Evolutionary conservation across 2,888 invertebrate species (phyloP).

Genomic region (Trichacis sp.): DNA sequence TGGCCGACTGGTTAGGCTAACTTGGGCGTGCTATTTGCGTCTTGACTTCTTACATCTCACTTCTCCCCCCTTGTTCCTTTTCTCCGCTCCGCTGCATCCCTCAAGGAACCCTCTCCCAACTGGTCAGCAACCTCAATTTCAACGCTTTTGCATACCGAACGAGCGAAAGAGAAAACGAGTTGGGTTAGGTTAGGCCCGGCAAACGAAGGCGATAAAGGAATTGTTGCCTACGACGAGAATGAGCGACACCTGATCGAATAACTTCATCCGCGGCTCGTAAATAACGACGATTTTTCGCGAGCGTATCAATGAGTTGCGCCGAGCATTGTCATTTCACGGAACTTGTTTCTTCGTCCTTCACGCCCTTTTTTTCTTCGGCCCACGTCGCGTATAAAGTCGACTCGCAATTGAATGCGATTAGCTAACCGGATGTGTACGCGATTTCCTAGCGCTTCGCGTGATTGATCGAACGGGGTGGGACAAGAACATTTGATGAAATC

Average conservation of each 20-base stretch:
- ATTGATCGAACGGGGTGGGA: too few species aligned
- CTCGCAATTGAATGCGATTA: neutral
- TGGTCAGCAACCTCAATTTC: slow-evolving; percentile 55
- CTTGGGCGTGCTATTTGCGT: slow-evolving; percentile 68
- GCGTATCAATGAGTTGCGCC: neutral
- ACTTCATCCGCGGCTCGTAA: slow-evolving; percentile 13
- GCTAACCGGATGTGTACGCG: neutral
- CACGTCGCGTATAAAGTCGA: slow-evolving; percentile 5
- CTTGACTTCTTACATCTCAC: slow-evolving; percentile 64
- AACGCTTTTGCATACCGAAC: slow-evolving; percentile 31
- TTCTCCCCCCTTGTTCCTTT: slow-evolving; percentile 32
- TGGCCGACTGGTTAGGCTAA: slow-evolving; percentile 66
- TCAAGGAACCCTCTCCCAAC: slow-evolving; percentile 42
- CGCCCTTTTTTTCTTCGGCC: neutral
- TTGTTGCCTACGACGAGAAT: slow-evolving; percentile 4
- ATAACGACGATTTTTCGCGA: neutral
- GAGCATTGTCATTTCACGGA: slow-evolving; percentile 1
- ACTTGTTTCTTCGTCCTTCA: slow-evolving; percentile 2
- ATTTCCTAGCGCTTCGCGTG: neutral
- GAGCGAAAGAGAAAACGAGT: slow-evolving; percentile 17
- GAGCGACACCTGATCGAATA: slow-evolving; percentile 19
- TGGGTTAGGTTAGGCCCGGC: neutral
- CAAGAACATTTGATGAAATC: too few species aligned
- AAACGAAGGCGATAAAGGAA: neutral
- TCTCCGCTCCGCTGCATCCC: slow-evolving; percentile 23